Evolutionary conservation across 2,888 invertebrate species (phyloP).

Genomic region (Habroteleia sp.): DNA sequence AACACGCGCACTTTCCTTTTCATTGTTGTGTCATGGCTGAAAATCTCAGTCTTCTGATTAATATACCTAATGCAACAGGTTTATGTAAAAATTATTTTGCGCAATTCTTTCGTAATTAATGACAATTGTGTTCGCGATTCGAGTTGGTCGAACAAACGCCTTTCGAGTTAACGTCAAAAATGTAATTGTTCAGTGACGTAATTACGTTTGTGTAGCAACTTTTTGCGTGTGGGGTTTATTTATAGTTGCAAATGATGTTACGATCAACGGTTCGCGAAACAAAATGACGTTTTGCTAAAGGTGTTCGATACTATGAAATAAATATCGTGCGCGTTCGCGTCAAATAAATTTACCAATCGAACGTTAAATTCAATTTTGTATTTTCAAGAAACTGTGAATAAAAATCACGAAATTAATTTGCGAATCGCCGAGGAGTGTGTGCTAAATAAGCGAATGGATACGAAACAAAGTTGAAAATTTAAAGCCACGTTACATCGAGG

Average conservation of each 20-base stretch:
- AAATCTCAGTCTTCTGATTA: conserved; percentile 26
- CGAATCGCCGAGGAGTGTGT: no score
- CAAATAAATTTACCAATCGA: no score
- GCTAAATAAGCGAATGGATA: no score
- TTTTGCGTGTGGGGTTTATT: not conserved
- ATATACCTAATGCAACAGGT: conserved; percentile 2
- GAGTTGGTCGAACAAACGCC: not conserved
- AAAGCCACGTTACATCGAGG: not conserved
- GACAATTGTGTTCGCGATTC: conserved; percentile 15
- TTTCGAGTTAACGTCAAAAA: not conserved
- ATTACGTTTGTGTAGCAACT: conserved; percentile 1
- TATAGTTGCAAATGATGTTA: not conserved
- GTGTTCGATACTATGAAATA: no score
- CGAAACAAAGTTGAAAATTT: conserved; percentile 17
- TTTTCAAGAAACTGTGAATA: no score
- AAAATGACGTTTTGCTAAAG: no score
- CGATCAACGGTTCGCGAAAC: no score
- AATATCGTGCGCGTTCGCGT: no score
- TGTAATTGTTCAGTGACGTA: not conserved
- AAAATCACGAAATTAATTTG: no score
- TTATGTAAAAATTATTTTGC: conserved; percentile 16
- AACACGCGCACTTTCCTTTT: conserved; percentile 53
- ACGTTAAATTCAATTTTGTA: no score
- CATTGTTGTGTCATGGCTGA: conserved; percentile 45
- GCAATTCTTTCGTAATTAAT: conserved; percentile 18